Evolutionary conservation across 2,888 invertebrate species (phyloP).

Genomic region (Tachina lurida): DNA sequence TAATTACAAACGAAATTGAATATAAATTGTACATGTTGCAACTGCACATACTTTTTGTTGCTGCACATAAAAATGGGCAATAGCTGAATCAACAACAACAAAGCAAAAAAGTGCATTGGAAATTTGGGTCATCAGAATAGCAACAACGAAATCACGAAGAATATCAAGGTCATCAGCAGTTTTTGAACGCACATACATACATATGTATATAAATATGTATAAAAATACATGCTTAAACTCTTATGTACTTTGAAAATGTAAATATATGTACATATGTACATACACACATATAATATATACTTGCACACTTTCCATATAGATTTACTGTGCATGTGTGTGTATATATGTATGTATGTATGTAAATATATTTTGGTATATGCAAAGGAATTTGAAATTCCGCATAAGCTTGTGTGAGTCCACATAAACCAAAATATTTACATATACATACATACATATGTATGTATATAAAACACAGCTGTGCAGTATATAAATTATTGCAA

Average conservation of each 20-base stretch:
- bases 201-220: not conserved
- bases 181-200: slow-evolving; percentile 18
- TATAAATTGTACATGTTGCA: slow-evolving; percentile 52
- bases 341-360: not conserved
- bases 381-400: not conserved
- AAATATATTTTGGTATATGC: not conserved
- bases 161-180: slow-evolving; percentile 66
- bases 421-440: not conserved
- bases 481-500: slow-evolving; percentile 33
- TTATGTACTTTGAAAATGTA: not conserved
- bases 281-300: not conserved
- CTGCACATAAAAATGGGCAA: slow-evolving; percentile 35
- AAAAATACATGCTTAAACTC: not conserved
- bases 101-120: slow-evolving; percentile 5
- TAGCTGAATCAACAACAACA: slow-evolving; percentile 12
- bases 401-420: not conserved
- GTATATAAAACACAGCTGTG: slow-evolving; percentile 58
- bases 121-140: slow-evolving; percentile 68
- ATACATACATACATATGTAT: slow-evolving; percentile 6
- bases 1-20: slow-evolving; percentile 7
- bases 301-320: not conserved
- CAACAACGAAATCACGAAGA: slow-evolving; percentile 38
- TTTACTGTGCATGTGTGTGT: not conserved
- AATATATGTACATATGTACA: too few species aligned
- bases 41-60: slow-evolving; percentile 1